Evolutionary conservation across 1,140 invertebrate species (phyloP), one percentile per base, ranked within the genome.

Genomic region (Ceratina calcarata): DNA sequence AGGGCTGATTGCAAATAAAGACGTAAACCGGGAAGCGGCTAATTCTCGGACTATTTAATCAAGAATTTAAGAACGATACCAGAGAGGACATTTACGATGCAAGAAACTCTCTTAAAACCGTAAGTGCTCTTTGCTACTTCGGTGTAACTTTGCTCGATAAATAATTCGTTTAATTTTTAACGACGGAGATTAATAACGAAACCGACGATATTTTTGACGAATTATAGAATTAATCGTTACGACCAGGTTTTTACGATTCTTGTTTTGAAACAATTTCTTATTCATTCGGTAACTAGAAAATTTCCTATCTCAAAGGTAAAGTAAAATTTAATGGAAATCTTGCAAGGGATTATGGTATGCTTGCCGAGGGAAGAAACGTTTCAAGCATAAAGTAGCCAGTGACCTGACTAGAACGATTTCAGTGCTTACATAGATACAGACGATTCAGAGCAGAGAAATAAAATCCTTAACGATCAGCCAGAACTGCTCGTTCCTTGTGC

Each of bases 81-180:
- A 18, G 45, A 0, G 20, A 22, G 15, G 8, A n/a, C 51, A 69
- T 69, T 69, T 32, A 69, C 18, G 67, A 55, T 57, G 55, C 55
- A 24, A 24, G n/a, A 45, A 71, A 58, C 55, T 60, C 55, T 60
- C 69, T 60, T 60, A 71, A 71, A 71, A 45, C 15, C 57, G 55
- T 71, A 45, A 71, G 69, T 37, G 55, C 32, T 71, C 60, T 71
- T 60, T 60, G 57, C 13, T 73, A 0, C 61, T 16, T 12, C 22
- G 32, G 2, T n/a, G 3, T 32, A 64, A 65, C 22, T 74, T 74
- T 16, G 22, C 18, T 13, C 49, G 62, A n/a, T 45, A 57, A 76
- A 76, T 76, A 27, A 51, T 68, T 76, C 74, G 65, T 68, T 68
- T 57, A 76, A 67, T 68, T 76, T 67, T 45, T 58, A 58, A 67